Evolutionary conservation across 2,797 vertebrate species (phyloP).

Genomic region (Coranthus polyacanthus): DNA sequence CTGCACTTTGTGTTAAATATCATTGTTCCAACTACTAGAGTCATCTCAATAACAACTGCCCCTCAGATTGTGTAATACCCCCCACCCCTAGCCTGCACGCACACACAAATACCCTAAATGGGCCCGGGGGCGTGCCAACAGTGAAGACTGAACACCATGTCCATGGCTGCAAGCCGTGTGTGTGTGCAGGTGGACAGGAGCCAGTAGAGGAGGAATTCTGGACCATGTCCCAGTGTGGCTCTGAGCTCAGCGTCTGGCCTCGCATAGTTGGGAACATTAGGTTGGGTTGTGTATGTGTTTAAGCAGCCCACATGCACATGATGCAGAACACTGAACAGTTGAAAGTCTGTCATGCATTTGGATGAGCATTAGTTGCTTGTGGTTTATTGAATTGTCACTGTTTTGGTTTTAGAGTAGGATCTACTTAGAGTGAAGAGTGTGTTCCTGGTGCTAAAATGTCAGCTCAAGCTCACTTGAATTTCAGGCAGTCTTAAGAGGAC

Average conservation of each 20-base stretch:
- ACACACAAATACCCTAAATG: constrained; percentile 28
- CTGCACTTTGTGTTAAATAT: constrained; percentile 28
- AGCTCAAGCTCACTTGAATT: no score
- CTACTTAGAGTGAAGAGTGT: background rate
- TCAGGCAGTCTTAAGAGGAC: no score
- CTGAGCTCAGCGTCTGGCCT: constrained; percentile 61
- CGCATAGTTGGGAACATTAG: constrained; percentile 21
- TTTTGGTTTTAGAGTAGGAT: background rate
- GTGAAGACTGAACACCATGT: constrained; percentile 55
- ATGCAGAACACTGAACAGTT: background rate
- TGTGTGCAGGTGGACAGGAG: constrained; percentile 25
- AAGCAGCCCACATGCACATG: constrained; percentile 4
- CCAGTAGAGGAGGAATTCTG: constrained; percentile 51
- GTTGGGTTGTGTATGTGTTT: constrained; percentile 4
- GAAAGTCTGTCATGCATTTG: constrained; percentile 5
- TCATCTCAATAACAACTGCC: constrained; percentile 14
- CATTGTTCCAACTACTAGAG: constrained; percentile 14
- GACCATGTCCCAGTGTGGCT: constrained; percentile 64
- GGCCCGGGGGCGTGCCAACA: constrained; percentile 29
- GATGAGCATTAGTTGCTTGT: background rate
- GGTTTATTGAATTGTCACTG: background rate
- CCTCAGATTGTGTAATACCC: constrained; percentile 35
- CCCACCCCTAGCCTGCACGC: constrained; percentile 12
- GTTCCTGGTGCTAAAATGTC: constrained; percentile 1
- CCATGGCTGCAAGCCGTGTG: constrained; percentile 47